Percentiles rank a stretch among this genome's conserved stretches.
Conservation (phyloP, 2,888 invertebrate species). For the Thymelicus lineola region DNA sequence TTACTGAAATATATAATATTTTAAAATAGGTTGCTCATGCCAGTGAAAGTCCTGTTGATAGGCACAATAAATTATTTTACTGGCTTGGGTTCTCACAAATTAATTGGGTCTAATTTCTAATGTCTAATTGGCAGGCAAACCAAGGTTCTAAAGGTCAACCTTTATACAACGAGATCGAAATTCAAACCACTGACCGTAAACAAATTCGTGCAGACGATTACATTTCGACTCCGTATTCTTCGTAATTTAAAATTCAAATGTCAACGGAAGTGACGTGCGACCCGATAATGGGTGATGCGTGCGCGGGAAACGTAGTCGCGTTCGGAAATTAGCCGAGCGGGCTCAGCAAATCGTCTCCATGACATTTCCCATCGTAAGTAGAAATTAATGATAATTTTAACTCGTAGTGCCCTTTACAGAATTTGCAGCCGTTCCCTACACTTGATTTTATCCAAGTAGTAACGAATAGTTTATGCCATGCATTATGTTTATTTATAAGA, state of each 20-base stretch:
- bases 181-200: constrained; percentile 42
- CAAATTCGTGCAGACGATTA: constrained; percentile 42
- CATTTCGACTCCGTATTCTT: constrained; percentile 42
- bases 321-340: constrained; percentile 48
- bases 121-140: constrained; percentile 5
- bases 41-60: constrained; percentile 1
- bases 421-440: constrained; percentile 30
- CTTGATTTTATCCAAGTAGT: constrained; percentile 32
- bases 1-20: constrained; percentile 1
- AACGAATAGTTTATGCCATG: constrained; percentile 25
- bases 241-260: constrained; percentile 53
- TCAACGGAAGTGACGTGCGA: constrained; percentile 58
- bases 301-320: constrained; percentile 53
- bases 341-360: constrained; percentile 49
- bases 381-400: constrained; percentile 36
- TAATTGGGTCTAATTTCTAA: constrained; percentile 2
- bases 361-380: constrained; percentile 49
- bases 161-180: constrained; percentile 42
- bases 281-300: constrained; percentile 56
- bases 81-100: constrained; percentile 5
- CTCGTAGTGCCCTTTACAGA: constrained; percentile 31
- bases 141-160: constrained; percentile 29
- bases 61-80: background rate
- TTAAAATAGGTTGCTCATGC: background rate
- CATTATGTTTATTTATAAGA: constrained; percentile 35